A percentile compares a stretch with the other conserved stretches of the same genome.
These are phyloP conservation scores for Eupelmus urozonus DNA, from an alignment of 2,888 invertebrate genomes.

Conservation along the genomic window DNA sequence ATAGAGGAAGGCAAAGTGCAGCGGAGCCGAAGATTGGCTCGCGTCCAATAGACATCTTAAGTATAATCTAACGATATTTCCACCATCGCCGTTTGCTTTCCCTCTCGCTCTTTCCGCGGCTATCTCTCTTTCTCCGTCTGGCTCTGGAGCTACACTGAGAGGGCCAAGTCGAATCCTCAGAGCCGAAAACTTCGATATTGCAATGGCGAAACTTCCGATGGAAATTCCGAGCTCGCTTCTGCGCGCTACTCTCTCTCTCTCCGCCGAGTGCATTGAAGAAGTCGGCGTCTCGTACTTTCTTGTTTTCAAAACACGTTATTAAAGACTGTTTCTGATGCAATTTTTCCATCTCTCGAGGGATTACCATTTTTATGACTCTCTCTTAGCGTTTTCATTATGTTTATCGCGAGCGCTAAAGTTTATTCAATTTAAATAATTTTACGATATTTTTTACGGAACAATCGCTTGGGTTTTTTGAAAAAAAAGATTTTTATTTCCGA, in stretches of 20 bases:
- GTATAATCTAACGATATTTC: conserved; percentile 72
- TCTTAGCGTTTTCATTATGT: background rate
- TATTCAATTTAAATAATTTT: background rate
- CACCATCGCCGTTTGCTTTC: conserved; percentile 57
- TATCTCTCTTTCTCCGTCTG: conserved; percentile 34
- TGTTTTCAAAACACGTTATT: conserved; percentile 23
- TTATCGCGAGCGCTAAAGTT: too few species aligned
- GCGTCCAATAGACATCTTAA: conserved; percentile 71
- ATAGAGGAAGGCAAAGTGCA: conserved; percentile 50
- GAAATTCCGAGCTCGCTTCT: conserved; percentile 12
- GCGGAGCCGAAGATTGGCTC: conserved; percentile 67
- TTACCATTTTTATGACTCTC: background rate
- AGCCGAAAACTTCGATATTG: conserved; percentile 53
- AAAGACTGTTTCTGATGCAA: background rate
- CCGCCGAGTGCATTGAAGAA: conserved; percentile 29
- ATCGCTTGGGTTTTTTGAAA: background rate
- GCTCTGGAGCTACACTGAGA: conserved; percentile 2
- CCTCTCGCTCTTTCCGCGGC: conserved; percentile 32
- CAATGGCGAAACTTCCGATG: conserved; percentile 43
- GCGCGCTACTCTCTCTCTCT: background rate
- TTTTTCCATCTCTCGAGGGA: background rate
- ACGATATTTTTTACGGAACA: background rate
- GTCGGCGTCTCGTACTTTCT: conserved; percentile 17
- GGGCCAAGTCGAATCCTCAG: conserved; percentile 35
- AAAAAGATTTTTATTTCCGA: conserved; percentile 11